Evolutionary conservation across 2,113 vertebrate species (phyloP).

Genomic region (Arothron firmamentum): DNA sequence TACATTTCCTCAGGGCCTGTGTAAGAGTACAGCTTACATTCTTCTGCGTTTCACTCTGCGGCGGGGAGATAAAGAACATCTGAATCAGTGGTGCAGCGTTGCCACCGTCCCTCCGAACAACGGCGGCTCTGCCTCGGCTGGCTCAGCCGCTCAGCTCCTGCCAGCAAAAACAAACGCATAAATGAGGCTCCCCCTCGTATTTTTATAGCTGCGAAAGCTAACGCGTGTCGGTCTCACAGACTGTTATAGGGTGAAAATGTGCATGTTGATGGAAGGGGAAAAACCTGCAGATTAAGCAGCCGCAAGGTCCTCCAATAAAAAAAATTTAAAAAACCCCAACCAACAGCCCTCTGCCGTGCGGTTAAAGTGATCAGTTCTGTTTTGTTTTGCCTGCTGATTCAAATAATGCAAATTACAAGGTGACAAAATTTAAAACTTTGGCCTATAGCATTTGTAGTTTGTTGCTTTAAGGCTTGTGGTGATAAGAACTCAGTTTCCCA

Average conservation of each 20-base stretch:
- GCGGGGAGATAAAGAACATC: conserved; percentile 67
- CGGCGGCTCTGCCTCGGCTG: conserved; percentile 24
- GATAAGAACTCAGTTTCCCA: conserved; percentile 19
- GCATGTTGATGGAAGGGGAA: neutral
- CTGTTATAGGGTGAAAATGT: conserved; percentile 14
- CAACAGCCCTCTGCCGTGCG: neutral
- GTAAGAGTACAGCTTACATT: conserved; percentile 66
- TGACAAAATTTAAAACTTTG: conserved; percentile 13
- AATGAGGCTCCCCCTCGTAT: conserved; percentile 16
- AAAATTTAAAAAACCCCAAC: neutral
- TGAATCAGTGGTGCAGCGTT: conserved; percentile 46
- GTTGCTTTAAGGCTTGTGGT: conserved; percentile 44
- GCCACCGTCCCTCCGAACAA: conserved; percentile 36
- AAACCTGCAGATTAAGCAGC: conserved; percentile 5
- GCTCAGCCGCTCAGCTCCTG: conserved; percentile 24
- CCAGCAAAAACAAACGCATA: conserved; percentile 21
- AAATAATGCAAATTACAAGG: conserved; percentile 11
- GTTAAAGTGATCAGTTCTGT: conserved; percentile 6
- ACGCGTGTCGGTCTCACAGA: conserved; percentile 1
- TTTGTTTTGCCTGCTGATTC: neutral
- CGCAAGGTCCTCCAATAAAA: conserved; percentile 11
- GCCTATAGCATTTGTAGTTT: conserved; percentile 27
- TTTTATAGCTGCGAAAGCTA: conserved; percentile 19
- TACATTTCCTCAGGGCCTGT: conserved; percentile 66
- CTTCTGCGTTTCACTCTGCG: conserved; percentile 65